Evolutionary conservation across 2,113 vertebrate species (phyloP).

Genomic region (Felis catus): F.catus_Fca126_mat1.0 CM031421.1:37634501-37635000

Average conservation of each 20-base stretch:
- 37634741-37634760: not conserved
- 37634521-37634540: conserved; percentile 39
- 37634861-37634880: not conserved
- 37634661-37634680: not conserved
- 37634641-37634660: not conserved
- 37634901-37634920: not conserved
- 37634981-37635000: not conserved
- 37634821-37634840: not conserved
- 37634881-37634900: not conserved
- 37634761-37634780: not conserved
- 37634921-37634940: not conserved
- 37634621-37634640: not conserved
- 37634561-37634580: not conserved
- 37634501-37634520: not conserved
- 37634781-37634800: not conserved
- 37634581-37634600: not conserved
- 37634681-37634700: not conserved
- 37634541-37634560: not conserved
- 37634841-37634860: conserved; percentile 44
- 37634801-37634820: not conserved
- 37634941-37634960: not conserved
- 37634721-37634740: not conserved
- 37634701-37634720: conserved; percentile 12
- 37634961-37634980: not conserved
- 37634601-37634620: not conserved